Evolutionary conservation across 2,113 vertebrate genomes (phyloP), one percentile per base, ranked within the genome.

Genomic region (Lophotis ruficrista): DNA sequence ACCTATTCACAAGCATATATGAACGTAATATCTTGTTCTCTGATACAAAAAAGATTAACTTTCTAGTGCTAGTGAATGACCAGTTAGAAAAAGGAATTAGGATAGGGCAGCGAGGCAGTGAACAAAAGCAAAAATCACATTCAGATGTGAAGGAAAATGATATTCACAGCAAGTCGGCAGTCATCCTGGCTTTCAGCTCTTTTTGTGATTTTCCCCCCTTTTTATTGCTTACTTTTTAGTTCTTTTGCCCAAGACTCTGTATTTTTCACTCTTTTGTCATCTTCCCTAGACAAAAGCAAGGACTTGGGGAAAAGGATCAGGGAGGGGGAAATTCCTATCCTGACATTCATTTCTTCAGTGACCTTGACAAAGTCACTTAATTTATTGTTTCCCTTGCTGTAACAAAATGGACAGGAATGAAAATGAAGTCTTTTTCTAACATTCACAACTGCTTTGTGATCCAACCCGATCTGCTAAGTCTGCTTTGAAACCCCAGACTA

Each of bases 321-420:
- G 72, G 82, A 94, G 94, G 38, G 94, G 96, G 92, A 96, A 94
- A 93, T 96, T 94, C 96, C 96, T 96, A 87, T 53, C 84, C 70
- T 89, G 92, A 90, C 80, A 94, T 87, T 93, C 93, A 95, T 95
- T 96, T 95, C 92, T 95, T 94, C 71, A 30, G 76, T 92, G 93
- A 97, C 92, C 95, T 97, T 97, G 94, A 94, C 89, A 96, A 97
- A 97, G 94, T 96, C 91, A 61, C 70, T 92, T 95, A 95, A 96
- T 94, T 95, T 94, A 96, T 96, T 92, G 90, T 93, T 97, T 96
- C 92, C 90, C 80, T 81, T 81, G 73, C 92, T 93, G 73, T 91
- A 94, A 51, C 58, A 87, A 93, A 94, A 94, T 38, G 85, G 80
- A 62, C 45, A 69, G 77, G 73, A 92, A 87, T 57, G 60, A 95